Base-by-base conservation (phyloP, 2,888 invertebrate genomes). In the Herminia tarsipennalis region DNA sequence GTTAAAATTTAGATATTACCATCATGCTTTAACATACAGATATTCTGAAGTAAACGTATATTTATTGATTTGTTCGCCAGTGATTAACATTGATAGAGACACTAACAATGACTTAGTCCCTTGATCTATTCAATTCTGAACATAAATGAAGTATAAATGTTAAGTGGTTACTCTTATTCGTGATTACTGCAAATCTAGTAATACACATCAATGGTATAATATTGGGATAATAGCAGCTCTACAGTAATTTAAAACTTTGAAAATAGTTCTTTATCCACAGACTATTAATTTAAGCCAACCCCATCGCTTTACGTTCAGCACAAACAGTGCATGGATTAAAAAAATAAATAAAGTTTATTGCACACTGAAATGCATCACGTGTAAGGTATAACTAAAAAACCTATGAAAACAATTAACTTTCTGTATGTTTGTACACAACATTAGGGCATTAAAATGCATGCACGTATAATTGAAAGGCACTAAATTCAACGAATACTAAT, bases 391-490 rank as follows among this genome's bases (percentile, higher is more conserved):
- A 73, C 70, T 70, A 70, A 70, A 72, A 68, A 75, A 60, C 43
- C 56, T 58, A 67, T 50, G 52, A 71, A 64, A 67, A 71, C 56
- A 71, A 60, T 70, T 66, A 74, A 78, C 69, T 47, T 50, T 40
- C 53, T 39, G 64, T 51, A 60, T 59, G 46, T 73, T 78, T 78
- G 77, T 76, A 76, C 72, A 68, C 55, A 60, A 62, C 46, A 71
- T 66, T 60, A 69, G 65, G 65, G 59, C 48, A 47, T 63, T 59
- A 65, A 74, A 79, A 80, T 76, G 76, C 79, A 80, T 77, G 76
- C 78, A 78, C 68, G 66, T 67, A 67, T 62, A 62, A 60, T 64
- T 72, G 56, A 75, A 81, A 83, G 81, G 81, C 82, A 85, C 84
- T 81, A 81, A 70, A 61, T 67, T 62, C 46, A 65, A 61, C 48